Conservation (phyloP, 2,888 invertebrate species). For the Clunio marinus region DNA sequence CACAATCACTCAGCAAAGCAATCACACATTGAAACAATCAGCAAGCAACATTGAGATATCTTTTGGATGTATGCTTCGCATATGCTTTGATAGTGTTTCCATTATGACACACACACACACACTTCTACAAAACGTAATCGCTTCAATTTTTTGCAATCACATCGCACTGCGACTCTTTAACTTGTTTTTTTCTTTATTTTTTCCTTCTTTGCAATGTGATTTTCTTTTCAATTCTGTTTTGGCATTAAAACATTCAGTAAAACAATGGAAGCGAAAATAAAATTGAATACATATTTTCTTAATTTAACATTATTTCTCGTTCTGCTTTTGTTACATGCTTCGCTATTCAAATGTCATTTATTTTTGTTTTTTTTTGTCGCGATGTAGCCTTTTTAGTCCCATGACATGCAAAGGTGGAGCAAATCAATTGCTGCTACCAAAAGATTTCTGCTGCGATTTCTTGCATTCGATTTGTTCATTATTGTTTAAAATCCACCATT, state of each 20-base stretch:
- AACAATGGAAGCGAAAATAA: slow-evolving; percentile 1
- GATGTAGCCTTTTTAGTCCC: no score
- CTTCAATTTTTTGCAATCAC: neutral
- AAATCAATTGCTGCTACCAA: slow-evolving; percentile 19
- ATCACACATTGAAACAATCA: neutral
- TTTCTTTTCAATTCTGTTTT: neutral
- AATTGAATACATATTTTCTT: slow-evolving; percentile 5
- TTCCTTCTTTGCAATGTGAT: no score
- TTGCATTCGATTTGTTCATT: slow-evolving; percentile 10
- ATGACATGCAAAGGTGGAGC: slow-evolving; percentile 36
- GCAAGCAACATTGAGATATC: neutral
- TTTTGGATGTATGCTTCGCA: neutral
- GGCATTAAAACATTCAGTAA: neutral
- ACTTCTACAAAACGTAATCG: neutral
- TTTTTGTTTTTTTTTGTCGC: no score
- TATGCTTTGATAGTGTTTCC: neutral
- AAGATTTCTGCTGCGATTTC: neutral
- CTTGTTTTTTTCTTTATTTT: no score
- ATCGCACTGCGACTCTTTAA: no score
- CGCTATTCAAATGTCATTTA: slow-evolving; percentile 37
- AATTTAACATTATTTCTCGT: neutral
- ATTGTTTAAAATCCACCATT: slow-evolving; percentile 18
- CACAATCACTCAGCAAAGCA: neutral
- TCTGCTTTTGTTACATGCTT: neutral
- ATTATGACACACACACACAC: neutral